Conservation (phyloP, 1,140 invertebrate species). For the Drosophila teissieri region DNA sequence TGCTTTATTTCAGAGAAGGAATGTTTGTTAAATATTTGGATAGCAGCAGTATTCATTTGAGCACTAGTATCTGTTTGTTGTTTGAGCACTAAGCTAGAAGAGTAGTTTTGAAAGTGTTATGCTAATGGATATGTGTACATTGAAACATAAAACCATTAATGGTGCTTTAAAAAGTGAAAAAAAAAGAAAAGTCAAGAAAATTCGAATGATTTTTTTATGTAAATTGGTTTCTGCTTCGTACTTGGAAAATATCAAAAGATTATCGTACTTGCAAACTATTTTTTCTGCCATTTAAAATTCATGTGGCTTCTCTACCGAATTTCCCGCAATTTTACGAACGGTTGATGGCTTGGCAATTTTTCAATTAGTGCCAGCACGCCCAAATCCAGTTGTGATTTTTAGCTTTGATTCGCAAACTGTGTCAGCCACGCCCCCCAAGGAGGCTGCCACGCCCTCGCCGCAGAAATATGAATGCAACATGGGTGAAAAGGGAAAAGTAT, state of each 20-base stretch:
- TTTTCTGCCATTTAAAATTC: too few relatives aligned
- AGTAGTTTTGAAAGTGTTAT: too few relatives aligned
- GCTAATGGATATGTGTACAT: too few relatives aligned
- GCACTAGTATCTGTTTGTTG: not conserved
- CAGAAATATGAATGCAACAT: constrained; percentile 41
- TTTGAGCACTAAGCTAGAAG: not conserved
- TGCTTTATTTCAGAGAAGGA: not conserved
- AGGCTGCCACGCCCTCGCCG: constrained; percentile 16
- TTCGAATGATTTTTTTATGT: too few relatives aligned
- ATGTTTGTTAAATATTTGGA: constrained; percentile 1
- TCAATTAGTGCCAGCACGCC: constrained; percentile 44
- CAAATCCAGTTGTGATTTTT: constrained; percentile 38
- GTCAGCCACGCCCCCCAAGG: constrained; percentile 55
- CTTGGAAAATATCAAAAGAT: too few relatives aligned
- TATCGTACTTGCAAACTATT: too few relatives aligned
- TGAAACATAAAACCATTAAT: too few relatives aligned
- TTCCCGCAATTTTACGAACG: not conserved
- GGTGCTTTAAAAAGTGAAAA: too few relatives aligned
- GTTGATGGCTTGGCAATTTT: constrained; percentile 35
- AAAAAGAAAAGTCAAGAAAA: too few relatives aligned
- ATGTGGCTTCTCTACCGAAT: not conserved
- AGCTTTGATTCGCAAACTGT: constrained; percentile 59
- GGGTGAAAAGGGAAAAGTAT: not conserved
- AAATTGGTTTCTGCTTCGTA: too few relatives aligned
- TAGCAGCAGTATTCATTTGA: not conserved